Evolutionary conservation across 1,140 invertebrate genomes (phyloP).

Genomic region (Chironomus tepperi): DNA sequence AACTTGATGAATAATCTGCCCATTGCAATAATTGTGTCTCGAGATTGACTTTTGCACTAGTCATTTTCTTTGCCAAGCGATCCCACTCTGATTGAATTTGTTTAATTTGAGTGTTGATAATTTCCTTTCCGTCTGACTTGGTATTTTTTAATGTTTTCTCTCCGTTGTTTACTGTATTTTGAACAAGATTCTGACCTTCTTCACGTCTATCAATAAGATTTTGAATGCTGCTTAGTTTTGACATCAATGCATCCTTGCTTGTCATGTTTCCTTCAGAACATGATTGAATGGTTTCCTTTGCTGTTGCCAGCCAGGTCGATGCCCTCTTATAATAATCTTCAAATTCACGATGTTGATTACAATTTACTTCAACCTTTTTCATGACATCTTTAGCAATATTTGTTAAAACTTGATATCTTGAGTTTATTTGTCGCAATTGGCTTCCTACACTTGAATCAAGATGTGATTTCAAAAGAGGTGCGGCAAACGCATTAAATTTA

Average conservation of each 20-base stretch:
- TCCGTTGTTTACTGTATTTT: conserved; percentile 82
- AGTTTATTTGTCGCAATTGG: conserved; percentile 82
- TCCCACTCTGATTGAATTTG: conserved; percentile 92
- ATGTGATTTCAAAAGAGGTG: conserved; percentile 68
- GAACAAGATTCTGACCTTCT: conserved; percentile 82
- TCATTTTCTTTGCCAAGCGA: conserved; percentile 81
- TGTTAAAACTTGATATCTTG: conserved; percentile 80
- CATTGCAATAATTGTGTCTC: conserved; percentile 88
- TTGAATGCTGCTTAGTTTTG: conserved; percentile 71
- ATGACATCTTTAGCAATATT: conserved; percentile 88
- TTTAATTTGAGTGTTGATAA: conserved; percentile 78
- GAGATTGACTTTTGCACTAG: conserved; percentile 82
- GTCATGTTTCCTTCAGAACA: conserved; percentile 69
- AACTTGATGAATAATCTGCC: conserved; percentile 91
- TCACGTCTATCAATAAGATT: conserved; percentile 75
- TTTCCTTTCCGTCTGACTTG: conserved; percentile 79
- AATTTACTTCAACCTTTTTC: conserved; percentile 85
- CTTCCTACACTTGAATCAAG: conserved; percentile 86
- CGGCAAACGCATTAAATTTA: conserved; percentile 68
- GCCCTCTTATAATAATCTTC: conserved; percentile 69
- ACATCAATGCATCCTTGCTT: conserved; percentile 74
- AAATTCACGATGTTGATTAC: conserved; percentile 79
- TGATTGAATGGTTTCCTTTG: conserved; percentile 70
- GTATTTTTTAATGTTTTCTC: conserved; percentile 86
- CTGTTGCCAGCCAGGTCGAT: conserved; percentile 81